Evolutionary conservation across 1,140 invertebrate species (phyloP).

Genomic region (Drosophila mojavensis): DNA sequence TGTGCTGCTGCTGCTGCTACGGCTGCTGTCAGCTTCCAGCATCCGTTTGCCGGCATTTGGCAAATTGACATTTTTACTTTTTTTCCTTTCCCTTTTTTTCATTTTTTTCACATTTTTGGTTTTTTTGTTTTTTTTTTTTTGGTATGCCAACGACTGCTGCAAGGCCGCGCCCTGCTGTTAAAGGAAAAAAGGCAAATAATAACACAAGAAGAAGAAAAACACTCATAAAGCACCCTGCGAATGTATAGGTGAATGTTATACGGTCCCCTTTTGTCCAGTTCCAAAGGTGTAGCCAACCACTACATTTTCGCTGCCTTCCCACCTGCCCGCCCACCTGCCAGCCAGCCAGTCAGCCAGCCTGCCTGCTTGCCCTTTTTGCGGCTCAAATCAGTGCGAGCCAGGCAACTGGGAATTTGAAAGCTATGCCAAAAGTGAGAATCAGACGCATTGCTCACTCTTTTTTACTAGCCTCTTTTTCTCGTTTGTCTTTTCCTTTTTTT

Average conservation of each 20-base stretch:
- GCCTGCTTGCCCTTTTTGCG: not conserved
- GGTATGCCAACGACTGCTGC: not conserved
- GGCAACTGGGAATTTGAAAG: conserved; percentile 37
- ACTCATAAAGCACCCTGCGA: conserved; percentile 39
- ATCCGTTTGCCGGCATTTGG: conserved; percentile 71
- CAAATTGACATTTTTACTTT: conserved; percentile 81
- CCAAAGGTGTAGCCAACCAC: conserved; percentile 16
- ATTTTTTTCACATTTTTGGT: no score
- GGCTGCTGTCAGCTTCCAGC: conserved; percentile 28
- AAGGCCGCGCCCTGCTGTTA: conserved; percentile 17
- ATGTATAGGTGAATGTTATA: conserved; percentile 17
- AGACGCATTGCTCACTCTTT: conserved; percentile 12
- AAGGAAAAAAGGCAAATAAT: conserved; percentile 1
- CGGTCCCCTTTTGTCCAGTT: conserved; percentile 31
- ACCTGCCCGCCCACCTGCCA: not conserved
- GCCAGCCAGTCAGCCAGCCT: no score
- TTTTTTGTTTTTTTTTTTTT: no score
- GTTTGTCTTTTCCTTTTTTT: conserved; percentile 5
- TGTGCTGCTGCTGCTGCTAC: not conserved
- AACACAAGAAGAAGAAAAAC: conserved; percentile 16
- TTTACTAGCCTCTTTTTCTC: not conserved
- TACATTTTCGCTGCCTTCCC: not conserved
- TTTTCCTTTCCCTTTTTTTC: no score
- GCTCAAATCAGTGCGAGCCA: conserved; percentile 40
- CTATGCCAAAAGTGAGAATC: conserved; percentile 18